These are phyloP conservation scores for Ecliptopera silaceata DNA, from an alignment of 2,888 invertebrate species.

Conservation along the genomic window DNA sequence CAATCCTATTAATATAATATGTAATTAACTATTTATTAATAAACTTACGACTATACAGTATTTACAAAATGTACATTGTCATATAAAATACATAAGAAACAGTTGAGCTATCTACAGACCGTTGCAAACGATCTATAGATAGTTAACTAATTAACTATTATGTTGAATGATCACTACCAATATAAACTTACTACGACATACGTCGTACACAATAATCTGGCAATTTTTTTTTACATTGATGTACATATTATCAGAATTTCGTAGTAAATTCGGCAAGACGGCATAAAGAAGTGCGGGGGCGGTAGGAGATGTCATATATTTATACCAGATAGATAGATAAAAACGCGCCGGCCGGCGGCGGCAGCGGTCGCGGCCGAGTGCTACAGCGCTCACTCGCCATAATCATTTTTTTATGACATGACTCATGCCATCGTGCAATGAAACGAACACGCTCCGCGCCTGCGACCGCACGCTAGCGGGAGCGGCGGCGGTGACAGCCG, in stretches of 20 bases:
- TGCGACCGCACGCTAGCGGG: neutral
- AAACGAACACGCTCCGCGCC: constrained; percentile 11
- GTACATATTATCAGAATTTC: neutral
- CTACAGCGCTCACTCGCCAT: neutral
- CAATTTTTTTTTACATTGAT: too few relatives aligned
- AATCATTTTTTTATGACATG: neutral
- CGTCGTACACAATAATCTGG: too few relatives aligned
- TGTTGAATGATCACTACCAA: too few relatives aligned
- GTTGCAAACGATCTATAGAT: too few relatives aligned
- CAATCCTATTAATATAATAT: too few relatives aligned
- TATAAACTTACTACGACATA: too few relatives aligned
- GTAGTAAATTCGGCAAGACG: neutral
- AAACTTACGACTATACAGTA: too few relatives aligned
- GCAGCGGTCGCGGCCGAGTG: neutral
- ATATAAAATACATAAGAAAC: too few relatives aligned
- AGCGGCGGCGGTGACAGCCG: neutral
- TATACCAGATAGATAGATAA: constrained; percentile 4
- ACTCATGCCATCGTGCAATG: constrained; percentile 6
- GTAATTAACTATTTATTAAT: too few relatives aligned
- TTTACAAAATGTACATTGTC: too few relatives aligned
- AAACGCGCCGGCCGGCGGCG: constrained; percentile 6
- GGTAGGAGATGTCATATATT: neutral
- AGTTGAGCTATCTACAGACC: too few relatives aligned
- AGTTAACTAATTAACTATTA: too few relatives aligned
- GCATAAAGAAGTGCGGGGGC: neutral